phyloP scores from a whole-genome alignment of 2,113 vertebrate genomes.

The Tachysurus vachellii region DNA sequence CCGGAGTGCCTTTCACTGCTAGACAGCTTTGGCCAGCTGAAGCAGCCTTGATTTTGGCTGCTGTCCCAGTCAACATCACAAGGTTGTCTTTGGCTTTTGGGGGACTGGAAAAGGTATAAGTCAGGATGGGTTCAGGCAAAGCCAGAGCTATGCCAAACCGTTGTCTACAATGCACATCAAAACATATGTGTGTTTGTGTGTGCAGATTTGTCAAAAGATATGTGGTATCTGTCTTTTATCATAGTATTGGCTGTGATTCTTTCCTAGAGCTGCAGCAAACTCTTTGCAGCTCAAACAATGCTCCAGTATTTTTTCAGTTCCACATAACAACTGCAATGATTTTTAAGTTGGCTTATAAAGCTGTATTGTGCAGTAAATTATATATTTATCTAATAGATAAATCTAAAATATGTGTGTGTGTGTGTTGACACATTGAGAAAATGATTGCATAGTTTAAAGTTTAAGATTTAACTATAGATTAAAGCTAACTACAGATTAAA shows the following conservation, averaged over 20 bases:
- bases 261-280: conserved; percentile 37
- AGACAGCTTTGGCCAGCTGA: conserved; percentile 56
- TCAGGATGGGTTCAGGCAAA: conserved; percentile 62
- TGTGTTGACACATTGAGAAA: conserved; percentile 19
- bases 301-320: conserved; percentile 19
- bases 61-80: conserved; percentile 64
- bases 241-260: conserved; percentile 51
- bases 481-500: conserved; percentile 10
- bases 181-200: background rate
- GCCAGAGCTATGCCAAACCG: conserved; percentile 54
- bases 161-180: conserved; percentile 51
- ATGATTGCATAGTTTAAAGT: conserved; percentile 23
- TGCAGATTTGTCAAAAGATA: conserved; percentile 57
- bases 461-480: too few species aligned
- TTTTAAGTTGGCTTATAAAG: too few species aligned
- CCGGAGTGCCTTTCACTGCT: conserved; percentile 46
- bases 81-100: conserved; percentile 70
- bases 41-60: conserved; percentile 61
- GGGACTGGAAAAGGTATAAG: conserved; percentile 66
- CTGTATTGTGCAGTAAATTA: too few species aligned
- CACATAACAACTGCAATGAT: background rate
- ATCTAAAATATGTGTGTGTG: too few species aligned
- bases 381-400: too few species aligned
- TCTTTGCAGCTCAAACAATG: conserved; percentile 34
- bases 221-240: conserved; percentile 67